Percentiles rank a stretch among this genome's conserved stretches.
Evolutionary conservation across 2,113 vertebrate species (phyloP).

Genomic region (Notechis scutatus): DNA sequence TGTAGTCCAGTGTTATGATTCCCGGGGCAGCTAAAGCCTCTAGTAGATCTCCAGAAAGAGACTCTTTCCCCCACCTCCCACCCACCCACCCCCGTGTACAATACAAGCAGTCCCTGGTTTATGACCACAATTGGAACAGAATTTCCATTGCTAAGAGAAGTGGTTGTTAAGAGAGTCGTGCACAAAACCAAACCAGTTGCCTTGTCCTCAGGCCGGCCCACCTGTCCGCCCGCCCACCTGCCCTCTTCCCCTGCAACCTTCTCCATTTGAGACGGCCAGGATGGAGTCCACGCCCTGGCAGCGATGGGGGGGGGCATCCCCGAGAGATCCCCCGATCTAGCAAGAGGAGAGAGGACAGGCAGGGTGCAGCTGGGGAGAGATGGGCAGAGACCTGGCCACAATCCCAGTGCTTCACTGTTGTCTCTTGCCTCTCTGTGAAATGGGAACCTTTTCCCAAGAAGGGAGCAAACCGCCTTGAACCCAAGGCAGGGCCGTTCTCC

Average conservation of each 20-base stretch:
- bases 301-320: neutral
- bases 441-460: neutral
- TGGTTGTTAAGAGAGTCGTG: neutral
- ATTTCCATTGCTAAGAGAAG: neutral
- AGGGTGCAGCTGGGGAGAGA: neutral
- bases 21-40: neutral
- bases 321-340: neutral
- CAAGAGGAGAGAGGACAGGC: neutral
- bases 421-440: neutral
- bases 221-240: accelerated
- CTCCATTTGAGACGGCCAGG: neutral
- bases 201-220: neutral
- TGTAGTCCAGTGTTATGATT: neutral
- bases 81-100: neutral
- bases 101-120: neutral
- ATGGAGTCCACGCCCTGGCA: neutral
- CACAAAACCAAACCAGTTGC: neutral
- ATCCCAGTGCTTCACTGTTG: neutral
- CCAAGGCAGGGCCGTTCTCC: neutral
- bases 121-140: neutral
- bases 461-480: neutral
- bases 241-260: neutral
- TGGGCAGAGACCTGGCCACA: neutral
- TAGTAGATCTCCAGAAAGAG: neutral
- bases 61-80: neutral